Evolutionary conservation across 2,888 invertebrate species (phyloP), one percentile per base, ranked within the genome.

Genomic region (Brachynemurus nebulosus): DNA sequence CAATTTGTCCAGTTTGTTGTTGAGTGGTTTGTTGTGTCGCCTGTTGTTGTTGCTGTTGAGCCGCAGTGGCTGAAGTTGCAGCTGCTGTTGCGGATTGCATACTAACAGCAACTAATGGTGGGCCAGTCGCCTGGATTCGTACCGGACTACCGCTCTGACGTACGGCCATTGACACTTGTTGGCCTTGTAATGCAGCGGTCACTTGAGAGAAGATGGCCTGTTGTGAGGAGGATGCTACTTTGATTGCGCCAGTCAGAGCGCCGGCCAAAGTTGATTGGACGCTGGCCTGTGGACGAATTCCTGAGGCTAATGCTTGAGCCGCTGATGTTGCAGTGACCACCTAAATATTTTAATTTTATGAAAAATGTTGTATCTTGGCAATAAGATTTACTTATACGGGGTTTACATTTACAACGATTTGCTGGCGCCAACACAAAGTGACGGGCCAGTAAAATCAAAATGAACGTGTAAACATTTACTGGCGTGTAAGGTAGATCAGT

Each of bases 131-230:
- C 58, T 77, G 72, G 49, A 76, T 65, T 41, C 73, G 69, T 19
- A 78, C 76, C 46, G 75, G 78, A 56, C 73, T 76, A 4, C 70
- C 63, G 50, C 65, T 69, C 52, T 73, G 72, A 2, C 72, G 60
- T 23, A 64, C 61, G 4, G 57, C 54, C 16, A 63, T 59, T 47
- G 59, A 58, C 9, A 63, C 59, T 47, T 58, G 58, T 61, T 67
- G 73, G 56, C 65, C 71, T 60, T 49, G 70, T 53, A 66, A 70
- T 47, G 62, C 72, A 52, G 70, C 70, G 14, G 72, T 68, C 39
- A 69, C 67, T 54, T 74, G 72, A 16, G 69, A 71, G 37, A 74
- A 60, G 6, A 74, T 54, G 50, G 70, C 70, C 48, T 72, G 72
- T 8, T 67, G 66, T 33, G 68, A 65, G 23, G 64, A 53, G 44